Conservation (phyloP, 2,113 vertebrate genomes). For the Ophiodon elongatus region DNA sequence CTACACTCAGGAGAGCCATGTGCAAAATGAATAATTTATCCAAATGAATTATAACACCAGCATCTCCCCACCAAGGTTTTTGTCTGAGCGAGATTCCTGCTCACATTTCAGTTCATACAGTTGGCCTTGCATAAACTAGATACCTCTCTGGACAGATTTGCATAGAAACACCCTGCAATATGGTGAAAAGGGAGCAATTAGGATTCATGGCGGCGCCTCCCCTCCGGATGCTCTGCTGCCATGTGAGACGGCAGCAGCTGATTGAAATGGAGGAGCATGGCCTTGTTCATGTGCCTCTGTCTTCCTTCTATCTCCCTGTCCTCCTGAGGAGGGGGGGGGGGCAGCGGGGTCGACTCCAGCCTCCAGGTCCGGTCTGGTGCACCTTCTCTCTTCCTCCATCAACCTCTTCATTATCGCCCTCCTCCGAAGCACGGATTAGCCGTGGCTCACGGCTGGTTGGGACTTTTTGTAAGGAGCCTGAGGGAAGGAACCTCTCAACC, state of each 20-base stretch:
- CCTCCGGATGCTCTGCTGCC: constrained; percentile 75
- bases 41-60: constrained; percentile 75
- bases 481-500: constrained; percentile 55
- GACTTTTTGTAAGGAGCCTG: constrained; percentile 50
- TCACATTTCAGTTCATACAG: constrained; percentile 70
- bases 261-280: constrained; percentile 81
- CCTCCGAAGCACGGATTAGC: constrained; percentile 44
- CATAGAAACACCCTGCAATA: constrained; percentile 79
- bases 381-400: constrained; percentile 30
- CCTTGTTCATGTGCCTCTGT: constrained; percentile 71
- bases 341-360: constrained; percentile 34
- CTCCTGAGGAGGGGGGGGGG: constrained; percentile 21
- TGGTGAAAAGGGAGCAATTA: constrained; percentile 81
- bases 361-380: constrained; percentile 36
- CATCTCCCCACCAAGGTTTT: constrained; percentile 68
- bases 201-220: constrained; percentile 78
- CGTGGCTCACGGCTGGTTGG: constrained; percentile 40
- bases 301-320: constrained; percentile 50
- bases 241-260: constrained; percentile 77
- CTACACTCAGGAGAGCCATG: constrained; percentile 71
- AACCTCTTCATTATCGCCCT: constrained; percentile 47
- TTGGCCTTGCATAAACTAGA: constrained; percentile 74
- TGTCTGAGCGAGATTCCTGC: constrained; percentile 70
- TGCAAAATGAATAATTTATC: constrained; percentile 82
- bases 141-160: constrained; percentile 80